Conservation (phyloP, 30 jellyfish, hydroid and myxozoan genomes). For the Hydractinia echinata region DNA sequence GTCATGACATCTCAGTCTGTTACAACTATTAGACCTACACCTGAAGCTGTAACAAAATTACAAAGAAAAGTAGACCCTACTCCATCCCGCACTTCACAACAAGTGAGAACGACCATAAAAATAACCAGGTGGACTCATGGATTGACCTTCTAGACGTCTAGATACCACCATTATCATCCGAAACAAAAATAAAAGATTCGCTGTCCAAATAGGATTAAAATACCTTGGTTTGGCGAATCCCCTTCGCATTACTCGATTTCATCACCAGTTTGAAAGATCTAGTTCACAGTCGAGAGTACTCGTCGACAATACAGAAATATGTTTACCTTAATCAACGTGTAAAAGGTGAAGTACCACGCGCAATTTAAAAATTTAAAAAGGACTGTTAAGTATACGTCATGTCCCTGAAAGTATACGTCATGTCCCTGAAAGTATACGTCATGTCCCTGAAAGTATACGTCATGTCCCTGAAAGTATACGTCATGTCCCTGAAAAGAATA, state of each 20-base stretch:
- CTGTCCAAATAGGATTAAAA: neutral
- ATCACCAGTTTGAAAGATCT: neutral
- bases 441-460: too few relatives aligned
- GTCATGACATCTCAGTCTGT: too few relatives aligned
- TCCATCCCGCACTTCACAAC: neutral
- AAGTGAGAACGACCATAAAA: neutral
- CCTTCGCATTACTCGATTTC: neutral
- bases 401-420: too few relatives aligned
- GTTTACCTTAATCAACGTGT: neutral
- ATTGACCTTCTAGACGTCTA: neutral
- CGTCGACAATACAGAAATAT: neutral
- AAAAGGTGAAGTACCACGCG: too few relatives aligned
- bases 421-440: too few relatives aligned
- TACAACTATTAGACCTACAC: neutral
- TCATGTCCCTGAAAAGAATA: too few relatives aligned
- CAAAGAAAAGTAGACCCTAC: neutral
- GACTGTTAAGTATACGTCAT: too few relatives aligned
- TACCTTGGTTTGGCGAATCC: slow-evolving; percentile 1
- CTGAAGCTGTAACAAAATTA: neutral
- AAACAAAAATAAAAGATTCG: neutral
- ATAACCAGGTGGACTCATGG: neutral
- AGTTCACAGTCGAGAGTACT: neutral
- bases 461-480: too few relatives aligned
- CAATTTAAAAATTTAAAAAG: too few relatives aligned
- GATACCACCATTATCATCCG: neutral